phyloP scores from a whole-genome alignment of 2,797 vertebrate species.

The Fringilla coelebs region DNA sequence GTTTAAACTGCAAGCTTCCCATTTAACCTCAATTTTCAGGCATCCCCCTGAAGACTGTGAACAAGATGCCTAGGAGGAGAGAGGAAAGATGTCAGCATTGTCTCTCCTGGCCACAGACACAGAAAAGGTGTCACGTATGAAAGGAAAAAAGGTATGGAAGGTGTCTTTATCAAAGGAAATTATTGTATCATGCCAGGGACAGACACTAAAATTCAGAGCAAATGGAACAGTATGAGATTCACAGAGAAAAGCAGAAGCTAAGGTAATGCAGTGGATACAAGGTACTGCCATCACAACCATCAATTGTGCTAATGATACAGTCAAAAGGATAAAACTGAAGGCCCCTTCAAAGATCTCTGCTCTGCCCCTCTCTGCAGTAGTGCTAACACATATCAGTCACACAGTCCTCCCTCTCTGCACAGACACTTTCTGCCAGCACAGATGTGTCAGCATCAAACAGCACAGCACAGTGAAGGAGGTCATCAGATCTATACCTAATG shows the following conservation, averaged over 20 bases:
- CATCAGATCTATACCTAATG: neutral
- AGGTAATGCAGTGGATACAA: neutral
- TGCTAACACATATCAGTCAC: neutral
- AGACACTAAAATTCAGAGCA: neutral
- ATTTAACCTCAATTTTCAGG: neutral
- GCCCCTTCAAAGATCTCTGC: neutral
- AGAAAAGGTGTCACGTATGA: neutral
- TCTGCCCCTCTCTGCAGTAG: neutral
- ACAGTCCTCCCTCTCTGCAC: accelerated
- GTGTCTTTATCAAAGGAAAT: neutral
- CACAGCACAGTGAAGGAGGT: neutral
- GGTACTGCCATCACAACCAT: neutral
- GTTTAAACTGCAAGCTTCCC: neutral
- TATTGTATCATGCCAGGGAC: neutral
- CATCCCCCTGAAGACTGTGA: neutral
- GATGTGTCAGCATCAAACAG: neutral
- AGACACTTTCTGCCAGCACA: neutral
- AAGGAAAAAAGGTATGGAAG: neutral
- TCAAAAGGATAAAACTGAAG: neutral
- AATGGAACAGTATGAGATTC: neutral
- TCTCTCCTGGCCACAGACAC: neutral
- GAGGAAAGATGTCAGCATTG: neutral
- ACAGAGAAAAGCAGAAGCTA: neutral
- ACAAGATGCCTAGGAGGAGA: neutral
- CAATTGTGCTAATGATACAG: neutral